Evolutionary conservation across 2,888 invertebrate genomes (phyloP), one percentile per base, ranked within the genome.

Genomic region (Xestia c-nigrum): DNA sequence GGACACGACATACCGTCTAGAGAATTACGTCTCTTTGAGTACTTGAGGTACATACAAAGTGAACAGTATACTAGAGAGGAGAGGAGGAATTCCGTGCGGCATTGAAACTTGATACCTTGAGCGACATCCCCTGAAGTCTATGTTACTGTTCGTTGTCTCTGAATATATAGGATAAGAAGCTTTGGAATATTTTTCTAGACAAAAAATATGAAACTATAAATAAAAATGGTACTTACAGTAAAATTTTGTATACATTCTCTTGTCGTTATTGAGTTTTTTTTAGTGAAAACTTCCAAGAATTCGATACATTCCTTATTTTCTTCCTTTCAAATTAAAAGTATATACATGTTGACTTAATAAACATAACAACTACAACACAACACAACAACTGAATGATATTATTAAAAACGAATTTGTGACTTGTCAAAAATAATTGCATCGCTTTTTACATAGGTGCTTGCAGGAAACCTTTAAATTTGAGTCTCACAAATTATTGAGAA

Each of bases 11-110:
- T 10, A 38, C 64, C 50, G 74, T 85, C 83, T 78, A 70, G 78
- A 85, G 85, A 81, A 78, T 84, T 74, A 67, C 67, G 70, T 78
- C 82, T 73, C 38, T 80, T 24, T n/a, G 65, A 74, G 59, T 67
- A 59, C 72, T 78, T 65, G 81, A 76, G 73, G 78, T 81, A 65
- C 85, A 85, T 81, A 84, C 66, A 81, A 84, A 81, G 78, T 84
- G 74, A 85, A 75, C 78, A 72, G 66, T 52, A 79, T 79, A 76
- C 66, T 47, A 10, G 63, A 69, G 47, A 64, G 69, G 46, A 64
- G 72, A 57, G 69, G 72, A 64, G 57, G 85, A 71, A 85, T 84
- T 84, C 78, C 78, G 50, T 74, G 46, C 69, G 83, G 84, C n/a
- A 81, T 81, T 72, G 74, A 66, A 83, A 83, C 82, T 72, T 68